These are phyloP conservation scores for Exephanes ischioxanthus DNA, from an alignment of 2,888 invertebrate genomes.

Conservation along the genomic window DNA sequence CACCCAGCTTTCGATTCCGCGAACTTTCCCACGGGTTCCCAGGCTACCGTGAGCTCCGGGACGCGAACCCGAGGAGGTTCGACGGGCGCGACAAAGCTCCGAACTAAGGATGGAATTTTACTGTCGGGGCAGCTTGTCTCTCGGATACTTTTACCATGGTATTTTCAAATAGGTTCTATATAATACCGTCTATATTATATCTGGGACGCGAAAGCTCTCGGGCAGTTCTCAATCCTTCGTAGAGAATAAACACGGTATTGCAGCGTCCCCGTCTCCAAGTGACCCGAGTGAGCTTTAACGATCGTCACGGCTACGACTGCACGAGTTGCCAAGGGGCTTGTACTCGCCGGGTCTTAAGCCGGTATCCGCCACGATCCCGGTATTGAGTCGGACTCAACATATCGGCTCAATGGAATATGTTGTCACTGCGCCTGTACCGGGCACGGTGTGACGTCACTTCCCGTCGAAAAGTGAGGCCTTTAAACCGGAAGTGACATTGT, in stretches of 20 bases:
- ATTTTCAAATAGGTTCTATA: background rate
- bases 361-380: no score
- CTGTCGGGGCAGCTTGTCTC: background rate
- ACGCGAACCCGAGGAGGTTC: slow-evolving; percentile 23
- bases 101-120: slow-evolving; percentile 13
- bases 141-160: background rate
- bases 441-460: no score
- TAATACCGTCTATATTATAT: background rate
- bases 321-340: background rate
- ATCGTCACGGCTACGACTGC: background rate
- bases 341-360: no score
- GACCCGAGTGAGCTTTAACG: background rate
- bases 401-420: no score
- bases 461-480: no score
- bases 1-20: slow-evolving; percentile 66
- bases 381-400: no score
- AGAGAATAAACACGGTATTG: background rate
- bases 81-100: slow-evolving; percentile 3
- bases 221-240: slow-evolving; percentile 1
- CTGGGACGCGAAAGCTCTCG: background rate
- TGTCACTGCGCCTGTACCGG: no score
- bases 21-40: slow-evolving; percentile 70
- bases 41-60: slow-evolving; percentile 9
- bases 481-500: no score
- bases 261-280: background rate